Percentiles rank a stretch among this genome's conserved stretches.
Evolutionary conservation across 2,888 invertebrate species (phyloP).

Genomic region (Argyra leucocephala): DNA sequence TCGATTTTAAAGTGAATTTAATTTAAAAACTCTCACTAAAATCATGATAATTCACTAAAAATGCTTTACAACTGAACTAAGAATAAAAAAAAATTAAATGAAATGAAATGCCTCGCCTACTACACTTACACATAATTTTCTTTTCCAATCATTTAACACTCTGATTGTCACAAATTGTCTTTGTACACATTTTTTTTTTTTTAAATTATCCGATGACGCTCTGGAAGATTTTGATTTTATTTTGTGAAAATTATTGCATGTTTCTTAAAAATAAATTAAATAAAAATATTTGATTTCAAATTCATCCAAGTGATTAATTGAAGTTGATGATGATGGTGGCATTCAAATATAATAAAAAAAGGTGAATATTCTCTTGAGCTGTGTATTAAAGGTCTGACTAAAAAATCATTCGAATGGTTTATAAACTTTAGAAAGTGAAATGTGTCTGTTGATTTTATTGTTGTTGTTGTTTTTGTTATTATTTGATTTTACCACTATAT

Average conservation of each 20-base stretch:
- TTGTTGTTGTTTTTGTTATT: neutral
- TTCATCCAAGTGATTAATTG: neutral
- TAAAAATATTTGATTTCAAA: neutral
- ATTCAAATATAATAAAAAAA: neutral
- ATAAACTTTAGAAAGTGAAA: neutral
- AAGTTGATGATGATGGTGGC: neutral
- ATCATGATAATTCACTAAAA: neutral
- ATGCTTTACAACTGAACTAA: too few species aligned
- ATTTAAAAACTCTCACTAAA: neutral
- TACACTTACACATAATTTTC: neutral
- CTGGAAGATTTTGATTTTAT: neutral
- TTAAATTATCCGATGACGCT: neutral
- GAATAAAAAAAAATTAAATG: too few species aligned
- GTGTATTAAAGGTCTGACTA: neutral
- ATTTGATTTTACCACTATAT: neutral
- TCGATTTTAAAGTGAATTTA: neutral
- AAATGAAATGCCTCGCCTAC: neutral
- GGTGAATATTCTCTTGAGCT: neutral
- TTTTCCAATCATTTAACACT: neutral
- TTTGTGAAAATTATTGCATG: neutral
- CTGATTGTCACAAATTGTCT: constrained; percentile 6
- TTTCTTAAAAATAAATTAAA: neutral
- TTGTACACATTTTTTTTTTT: neutral
- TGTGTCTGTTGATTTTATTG: neutral
- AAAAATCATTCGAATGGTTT: neutral